phyloP scores from a whole-genome alignment of 2,113 vertebrate species.

The Globicephala melas region DNA sequence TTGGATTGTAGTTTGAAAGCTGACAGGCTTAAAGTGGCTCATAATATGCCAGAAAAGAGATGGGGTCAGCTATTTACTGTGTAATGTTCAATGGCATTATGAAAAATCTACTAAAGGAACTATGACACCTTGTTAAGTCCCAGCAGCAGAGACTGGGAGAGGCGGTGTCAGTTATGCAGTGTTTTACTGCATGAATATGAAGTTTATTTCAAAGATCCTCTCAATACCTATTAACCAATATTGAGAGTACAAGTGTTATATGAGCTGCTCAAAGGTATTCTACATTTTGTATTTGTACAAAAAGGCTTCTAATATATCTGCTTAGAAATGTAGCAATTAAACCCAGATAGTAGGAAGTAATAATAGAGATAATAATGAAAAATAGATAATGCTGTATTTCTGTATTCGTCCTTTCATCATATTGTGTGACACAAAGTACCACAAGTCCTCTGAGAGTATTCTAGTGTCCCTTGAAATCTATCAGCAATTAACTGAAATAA shows the following conservation, averaged over 20 bases:
- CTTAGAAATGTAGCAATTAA: background rate
- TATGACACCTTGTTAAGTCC: background rate
- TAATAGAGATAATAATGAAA: background rate
- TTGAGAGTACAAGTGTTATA: background rate
- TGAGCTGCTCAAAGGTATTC: background rate
- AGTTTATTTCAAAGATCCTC: constrained; percentile 5
- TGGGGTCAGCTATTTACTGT: background rate
- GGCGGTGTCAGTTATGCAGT: background rate
- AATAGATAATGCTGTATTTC: background rate
- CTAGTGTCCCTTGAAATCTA: background rate
- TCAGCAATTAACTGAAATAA: background rate
- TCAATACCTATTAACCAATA: background rate
- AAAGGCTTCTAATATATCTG: background rate
- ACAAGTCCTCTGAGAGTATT: background rate
- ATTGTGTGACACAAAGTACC: background rate
- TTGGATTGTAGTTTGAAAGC: background rate
- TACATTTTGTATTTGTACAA: background rate
- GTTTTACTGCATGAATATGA: background rate
- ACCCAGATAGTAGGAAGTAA: background rate
- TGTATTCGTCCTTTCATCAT: background rate
- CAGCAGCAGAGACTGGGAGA: background rate
- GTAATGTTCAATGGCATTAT: constrained; percentile 18
- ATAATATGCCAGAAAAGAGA: background rate
- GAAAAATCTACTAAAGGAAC: background rate
- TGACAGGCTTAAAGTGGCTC: constrained; percentile 12